Base-by-base conservation (phyloP, 2,888 invertebrate genomes). In the Crepidodera aurea region DNA sequence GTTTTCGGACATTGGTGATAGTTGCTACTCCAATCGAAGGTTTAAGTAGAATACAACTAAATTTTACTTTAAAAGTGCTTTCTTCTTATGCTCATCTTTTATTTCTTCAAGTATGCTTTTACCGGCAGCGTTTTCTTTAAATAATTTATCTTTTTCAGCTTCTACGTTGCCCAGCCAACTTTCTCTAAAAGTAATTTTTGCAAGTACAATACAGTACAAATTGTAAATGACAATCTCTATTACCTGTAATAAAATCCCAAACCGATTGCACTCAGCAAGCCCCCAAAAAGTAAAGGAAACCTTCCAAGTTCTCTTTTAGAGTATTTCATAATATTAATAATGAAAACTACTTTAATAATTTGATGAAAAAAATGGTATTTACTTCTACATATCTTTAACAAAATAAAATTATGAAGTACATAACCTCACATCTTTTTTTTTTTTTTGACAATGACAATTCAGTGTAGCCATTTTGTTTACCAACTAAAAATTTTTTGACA, bases 141-240 rank as follows among this genome's bases (percentile, higher is more conserved):
- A 59, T 18, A 62, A 44, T 39, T 51, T 48, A 12, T 19, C 13
- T 37, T 48, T 48, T 50, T 53, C 62, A 29, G 32, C 13, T 44
- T 62, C 59, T 8, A 62, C 46, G 44, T 62, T 53, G 1, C 62
- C 62, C 12, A 62, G 22, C 62, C 62, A 62, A 8, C 7, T 34
- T n/a, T 50, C 50, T 51, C 62, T 62, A 37, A 1, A 57, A 50
- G 40, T 18, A 29, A 6, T 8, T 29, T 29, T 29, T 10, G 2
- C 6, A 4, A 8, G 5, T 29, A 8, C 2, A 6, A 8, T 8
- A 8, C 8, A 29, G 2, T 29, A 10, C 25, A 22, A 22, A 22
- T 29, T 10, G 2, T 29, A 29, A 29, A 29, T n/a, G n/a, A 10
- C 8, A 8, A 8, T 10, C 25, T 25, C 6, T 25, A 25, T 29